phyloP scores from a whole-genome alignment of 1,140 invertebrate genomes.

The Cotesia chilonis region DNA sequence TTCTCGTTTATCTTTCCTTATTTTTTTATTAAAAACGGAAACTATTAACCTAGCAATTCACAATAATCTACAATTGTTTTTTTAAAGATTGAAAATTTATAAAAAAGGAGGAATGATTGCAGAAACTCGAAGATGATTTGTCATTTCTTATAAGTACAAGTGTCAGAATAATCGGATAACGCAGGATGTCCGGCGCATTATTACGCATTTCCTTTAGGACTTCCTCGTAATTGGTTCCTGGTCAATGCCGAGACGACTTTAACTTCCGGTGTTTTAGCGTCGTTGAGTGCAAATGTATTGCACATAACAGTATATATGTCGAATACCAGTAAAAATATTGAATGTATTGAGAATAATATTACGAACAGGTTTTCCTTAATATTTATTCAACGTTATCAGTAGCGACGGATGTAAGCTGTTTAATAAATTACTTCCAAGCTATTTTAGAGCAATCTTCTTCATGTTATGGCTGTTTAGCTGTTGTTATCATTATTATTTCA shows the following conservation, averaged over 20 bases:
- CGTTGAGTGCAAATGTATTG: background rate
- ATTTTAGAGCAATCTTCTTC: background rate
- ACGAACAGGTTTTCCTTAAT: background rate
- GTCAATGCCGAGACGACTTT: constrained; percentile 13
- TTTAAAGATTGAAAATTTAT: background rate
- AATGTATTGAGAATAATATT: too few relatives aligned
- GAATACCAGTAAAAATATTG: background rate
- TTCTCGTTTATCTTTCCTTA: constrained; percentile 1
- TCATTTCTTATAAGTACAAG: background rate
- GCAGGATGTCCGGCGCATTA: constrained; percentile 12
- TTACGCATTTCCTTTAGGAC: constrained; percentile 18
- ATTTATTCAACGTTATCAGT: background rate
- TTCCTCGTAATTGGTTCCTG: constrained; percentile 24
- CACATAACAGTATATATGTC: background rate
- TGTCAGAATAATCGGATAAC: background rate
- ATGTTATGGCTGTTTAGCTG: background rate
- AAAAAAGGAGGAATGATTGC: too few relatives aligned
- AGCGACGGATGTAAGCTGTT: constrained; percentile 7
- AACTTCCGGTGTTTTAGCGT: background rate
- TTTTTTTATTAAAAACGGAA: constrained; percentile 3
- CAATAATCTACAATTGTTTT: background rate
- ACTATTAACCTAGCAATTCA: background rate
- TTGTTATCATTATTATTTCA: background rate
- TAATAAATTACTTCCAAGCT: background rate
- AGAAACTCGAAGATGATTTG: too few relatives aligned